Base-by-base conservation (phyloP, 2,888 invertebrate genomes). In the Pasiphila rectangulata region DNA sequence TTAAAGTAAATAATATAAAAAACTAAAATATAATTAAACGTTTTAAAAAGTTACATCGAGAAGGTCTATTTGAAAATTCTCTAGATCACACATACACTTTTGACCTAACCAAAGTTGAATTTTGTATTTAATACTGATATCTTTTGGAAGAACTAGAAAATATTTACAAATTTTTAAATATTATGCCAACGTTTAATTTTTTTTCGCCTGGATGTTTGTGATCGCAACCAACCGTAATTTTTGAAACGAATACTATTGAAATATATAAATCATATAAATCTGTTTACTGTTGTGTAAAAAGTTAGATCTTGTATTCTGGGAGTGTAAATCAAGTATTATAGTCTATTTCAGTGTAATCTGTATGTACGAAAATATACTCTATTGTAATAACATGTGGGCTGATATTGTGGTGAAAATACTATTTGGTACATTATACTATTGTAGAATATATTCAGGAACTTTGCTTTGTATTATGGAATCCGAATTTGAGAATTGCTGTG, bases 81-180 rank as follows among this genome's bases (percentile, higher is more conserved):
- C 79, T 86, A 83, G 88, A 88, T 88, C 88, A 87, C 88, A 84
- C 84, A 67, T 86, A 84, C 77, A 84, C 75, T 88, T 87, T 87
- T 83, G 86, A 86, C 79, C 86, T 87, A 86, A 87, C 79, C 85
- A 82, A 86, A 84, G 76, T 85, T 67, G 80, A 87, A 87, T 87
- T 88, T 87, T 83, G 87, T 85, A 86, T 86, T 84, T 87, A 87
- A 88, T 87, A 88, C 88, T 88, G 88, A 86, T 86, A 84, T 83
- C 72, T 85, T 88, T 87, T 85, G 88, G 87, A 88, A 87, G 87
- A 86, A 79, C 84, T 85, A 85, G 81, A 86, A 84, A 86, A 80
- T 83, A 87, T 88, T 84, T 88, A 87, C 87, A 87, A 79, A 78
- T 80, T 72, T 69, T 64, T 49, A 32, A 50, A 63, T 59, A 49